These are phyloP conservation scores for Cataglyphis livida DNA, from an alignment of 2,888 invertebrate species.

Conservation along the genomic window DNA sequence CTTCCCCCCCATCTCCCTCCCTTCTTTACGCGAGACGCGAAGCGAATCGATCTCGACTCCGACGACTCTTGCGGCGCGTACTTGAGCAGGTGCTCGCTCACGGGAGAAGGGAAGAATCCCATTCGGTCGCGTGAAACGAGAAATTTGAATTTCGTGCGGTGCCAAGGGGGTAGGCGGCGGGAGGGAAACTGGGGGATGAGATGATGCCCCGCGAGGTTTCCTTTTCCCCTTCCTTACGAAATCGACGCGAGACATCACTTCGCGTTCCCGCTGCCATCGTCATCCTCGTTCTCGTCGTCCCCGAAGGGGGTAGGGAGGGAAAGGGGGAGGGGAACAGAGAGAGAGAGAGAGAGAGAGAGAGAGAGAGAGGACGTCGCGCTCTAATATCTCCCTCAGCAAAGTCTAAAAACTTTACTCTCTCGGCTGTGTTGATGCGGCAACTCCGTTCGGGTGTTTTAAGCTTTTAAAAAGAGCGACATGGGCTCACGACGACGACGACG, in stretches of 20 bases:
- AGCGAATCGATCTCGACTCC: slow-evolving; percentile 69
- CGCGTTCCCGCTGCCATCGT: slow-evolving; percentile 18
- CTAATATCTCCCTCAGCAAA: slow-evolving; percentile 80
- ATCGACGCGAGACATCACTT: slow-evolving; percentile 67
- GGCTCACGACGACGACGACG: slow-evolving; percentile 5
- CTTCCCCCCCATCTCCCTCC: slow-evolving; percentile 76
- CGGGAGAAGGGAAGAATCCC: slow-evolving; percentile 69
- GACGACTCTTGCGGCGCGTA: slow-evolving; percentile 53
- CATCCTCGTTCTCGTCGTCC: not conserved
- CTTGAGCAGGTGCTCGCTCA: slow-evolving; percentile 66
- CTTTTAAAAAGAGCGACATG: slow-evolving; percentile 80
- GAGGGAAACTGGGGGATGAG: not conserved
- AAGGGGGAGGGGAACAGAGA: not conserved
- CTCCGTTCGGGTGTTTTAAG: slow-evolving; percentile 78
- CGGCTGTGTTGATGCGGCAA: slow-evolving; percentile 73
- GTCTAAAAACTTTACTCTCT: slow-evolving; percentile 80
- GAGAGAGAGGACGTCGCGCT: slow-evolving; percentile 13
- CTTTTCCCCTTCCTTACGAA: slow-evolving; percentile 47
- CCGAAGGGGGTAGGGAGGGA: not conserved
- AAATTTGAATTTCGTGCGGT: slow-evolving; percentile 73
- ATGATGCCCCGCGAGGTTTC: slow-evolving; percentile 68
- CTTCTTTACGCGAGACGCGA: slow-evolving; percentile 61
- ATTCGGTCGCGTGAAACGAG: slow-evolving; percentile 73
- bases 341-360: not conserved
- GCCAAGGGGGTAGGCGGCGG: slow-evolving; percentile 25